Percentiles rank a stretch among this genome's conserved stretches.
Evolutionary conservation across 1,140 invertebrate genomes (phyloP).

Genomic region (Zeugodacus cucurbitae): DNA sequence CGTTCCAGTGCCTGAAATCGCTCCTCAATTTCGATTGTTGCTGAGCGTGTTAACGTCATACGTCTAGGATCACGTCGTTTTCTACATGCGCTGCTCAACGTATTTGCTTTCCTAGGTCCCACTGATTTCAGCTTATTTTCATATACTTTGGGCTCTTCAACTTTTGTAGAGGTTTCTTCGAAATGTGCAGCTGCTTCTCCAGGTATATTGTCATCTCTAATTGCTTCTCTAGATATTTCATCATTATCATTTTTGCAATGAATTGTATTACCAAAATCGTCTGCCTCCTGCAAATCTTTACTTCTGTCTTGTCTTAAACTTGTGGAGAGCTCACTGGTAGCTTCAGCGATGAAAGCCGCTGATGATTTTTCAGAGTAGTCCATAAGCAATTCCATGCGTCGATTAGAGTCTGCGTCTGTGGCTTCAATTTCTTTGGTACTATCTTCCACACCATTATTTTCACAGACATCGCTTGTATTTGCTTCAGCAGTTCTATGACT

Average conservation of each 20-base stretch:
- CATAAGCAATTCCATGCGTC: slow-evolving; percentile 43
- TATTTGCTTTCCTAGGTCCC: not conserved
- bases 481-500: not conserved
- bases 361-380: slow-evolving; percentile 46
- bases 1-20: slow-evolving; percentile 56
- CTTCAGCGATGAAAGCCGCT: slow-evolving; percentile 42
- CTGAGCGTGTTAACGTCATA: slow-evolving; percentile 55
- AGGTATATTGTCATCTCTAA: slow-evolving; percentile 21
- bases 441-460: not conserved
- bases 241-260: not conserved
- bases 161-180: not conserved
- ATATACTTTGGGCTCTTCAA: not conserved
- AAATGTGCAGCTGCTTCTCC: not conserved
- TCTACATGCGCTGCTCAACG: slow-evolving; percentile 45
- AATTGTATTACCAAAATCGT: not conserved
- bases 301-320: slow-evolving; percentile 4
- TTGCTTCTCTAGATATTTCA: not conserved
- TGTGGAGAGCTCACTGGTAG: slow-evolving; percentile 38
- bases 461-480: not conserved
- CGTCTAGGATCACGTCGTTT: slow-evolving; percentile 58
- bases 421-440: not conserved
- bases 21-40: slow-evolving; percentile 62
- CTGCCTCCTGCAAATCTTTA: not conserved
- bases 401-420: not conserved
- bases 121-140: not conserved